Evolutionary conservation across 1,140 invertebrate species (phyloP).

Genomic region (Drosophila oshimai): DNA sequence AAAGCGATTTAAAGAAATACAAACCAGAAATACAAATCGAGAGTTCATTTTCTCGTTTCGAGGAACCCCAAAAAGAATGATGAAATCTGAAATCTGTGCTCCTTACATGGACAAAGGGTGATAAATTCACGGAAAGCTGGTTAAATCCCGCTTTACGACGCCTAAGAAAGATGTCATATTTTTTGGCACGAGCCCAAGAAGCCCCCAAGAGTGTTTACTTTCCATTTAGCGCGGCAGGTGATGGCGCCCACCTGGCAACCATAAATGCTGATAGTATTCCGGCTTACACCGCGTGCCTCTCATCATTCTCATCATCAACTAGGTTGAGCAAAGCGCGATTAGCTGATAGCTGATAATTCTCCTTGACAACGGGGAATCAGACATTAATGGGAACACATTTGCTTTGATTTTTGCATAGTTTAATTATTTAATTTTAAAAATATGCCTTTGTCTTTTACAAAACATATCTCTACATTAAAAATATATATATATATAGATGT

Average conservation of each 20-base stretch:
- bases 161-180: slow-evolving; percentile 11
- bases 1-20: slow-evolving; percentile 8
- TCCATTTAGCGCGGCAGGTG: slow-evolving; percentile 15
- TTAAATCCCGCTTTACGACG: slow-evolving; percentile 17
- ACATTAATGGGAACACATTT: not conserved
- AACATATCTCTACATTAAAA: slow-evolving; percentile 81
- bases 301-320: slow-evolving; percentile 1
- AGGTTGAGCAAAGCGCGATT: not conserved
- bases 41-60: not conserved
- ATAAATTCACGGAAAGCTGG: slow-evolving; percentile 27
- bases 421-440: slow-evolving; percentile 73
- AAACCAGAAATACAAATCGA: slow-evolving; percentile 18
- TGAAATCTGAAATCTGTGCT: slow-evolving; percentile 13
- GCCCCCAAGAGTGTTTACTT: not conserved
- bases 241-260: slow-evolving; percentile 32
- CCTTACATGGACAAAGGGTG: slow-evolving; percentile 18
- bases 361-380: slow-evolving; percentile 1
- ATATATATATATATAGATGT: slow-evolving; percentile 58
- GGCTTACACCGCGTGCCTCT: slow-evolving; percentile 21
- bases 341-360: slow-evolving; percentile 1
- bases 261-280: slow-evolving; percentile 38
- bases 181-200: slow-evolving; percentile 14
- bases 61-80: slow-evolving; percentile 10
- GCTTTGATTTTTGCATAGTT: slow-evolving; percentile 45
- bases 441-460: slow-evolving; percentile 79